Conservation (phyloP, 1,140 invertebrate genomes). For the Agraylea sexmaculata region DNA sequence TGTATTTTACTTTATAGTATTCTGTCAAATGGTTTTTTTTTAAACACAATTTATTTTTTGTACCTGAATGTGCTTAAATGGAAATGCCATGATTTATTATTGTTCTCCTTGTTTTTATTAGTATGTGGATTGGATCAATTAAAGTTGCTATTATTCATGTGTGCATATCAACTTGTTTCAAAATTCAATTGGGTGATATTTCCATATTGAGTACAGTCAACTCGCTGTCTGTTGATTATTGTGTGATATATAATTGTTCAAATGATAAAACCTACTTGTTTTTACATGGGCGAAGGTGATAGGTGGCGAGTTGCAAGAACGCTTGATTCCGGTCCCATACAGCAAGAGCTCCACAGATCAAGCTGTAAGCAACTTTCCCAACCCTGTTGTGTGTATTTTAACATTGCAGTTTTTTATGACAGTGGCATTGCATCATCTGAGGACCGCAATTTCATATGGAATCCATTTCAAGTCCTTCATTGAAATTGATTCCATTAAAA, state of each 20-base stretch:
- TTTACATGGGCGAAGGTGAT: constrained; percentile 90
- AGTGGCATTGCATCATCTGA: too few relatives aligned
- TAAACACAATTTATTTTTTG: constrained; percentile 19
- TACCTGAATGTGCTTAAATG: constrained; percentile 12
- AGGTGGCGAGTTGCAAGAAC: constrained; percentile 98
- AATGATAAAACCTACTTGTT: constrained; percentile 31
- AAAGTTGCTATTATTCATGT: not conserved
- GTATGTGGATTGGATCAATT: not conserved
- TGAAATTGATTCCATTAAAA: too few relatives aligned
- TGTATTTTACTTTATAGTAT: too few relatives aligned
- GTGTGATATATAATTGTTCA: constrained; percentile 9
- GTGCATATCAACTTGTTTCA: not conserved
- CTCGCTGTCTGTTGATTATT: constrained; percentile 16
- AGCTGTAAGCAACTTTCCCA: constrained; percentile 80
- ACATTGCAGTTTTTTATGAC: too few relatives aligned
- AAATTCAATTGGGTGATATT: not conserved
- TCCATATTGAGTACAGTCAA: constrained; percentile 7
- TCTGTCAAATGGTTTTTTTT: constrained; percentile 19
- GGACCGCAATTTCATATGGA: too few relatives aligned
- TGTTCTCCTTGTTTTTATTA: not conserved
- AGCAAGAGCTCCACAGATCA: constrained; percentile 98
- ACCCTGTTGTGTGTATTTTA: constrained; percentile 19
- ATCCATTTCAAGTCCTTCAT: too few relatives aligned
- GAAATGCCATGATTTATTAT: constrained; percentile 1
- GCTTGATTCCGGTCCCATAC: constrained; percentile 97